Conservation (phyloP, 2,888 invertebrate genomes). For the Lepidochitona cinerea region DNA sequence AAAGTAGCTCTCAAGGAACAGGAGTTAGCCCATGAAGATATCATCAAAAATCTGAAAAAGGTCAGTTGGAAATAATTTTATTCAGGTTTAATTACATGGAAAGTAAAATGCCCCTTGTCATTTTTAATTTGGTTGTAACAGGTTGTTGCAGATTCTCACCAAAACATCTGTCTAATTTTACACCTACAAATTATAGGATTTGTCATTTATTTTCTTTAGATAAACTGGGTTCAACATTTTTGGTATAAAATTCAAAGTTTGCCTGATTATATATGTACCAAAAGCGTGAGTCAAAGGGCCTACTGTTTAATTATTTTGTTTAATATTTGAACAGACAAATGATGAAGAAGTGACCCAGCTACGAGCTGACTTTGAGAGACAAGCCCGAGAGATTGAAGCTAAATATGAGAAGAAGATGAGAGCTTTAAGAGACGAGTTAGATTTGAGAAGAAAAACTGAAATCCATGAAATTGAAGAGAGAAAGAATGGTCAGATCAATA, state of each 20-base stretch:
- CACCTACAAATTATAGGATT: no score
- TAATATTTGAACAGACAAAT: constrained; percentile 1
- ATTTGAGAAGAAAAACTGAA: constrained; percentile 72
- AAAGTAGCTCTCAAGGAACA: constrained; percentile 80
- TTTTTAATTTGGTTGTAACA: no score
- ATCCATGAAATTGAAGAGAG: constrained; percentile 87
- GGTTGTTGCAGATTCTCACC: no score
- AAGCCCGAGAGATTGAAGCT: constrained; percentile 79
- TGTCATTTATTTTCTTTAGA: no score
- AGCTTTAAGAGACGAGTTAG: constrained; percentile 83
- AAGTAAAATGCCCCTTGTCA: no score
- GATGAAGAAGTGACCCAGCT: constrained; percentile 75
- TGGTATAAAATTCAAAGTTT: no score
- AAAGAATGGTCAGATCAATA: constrained; percentile 88
- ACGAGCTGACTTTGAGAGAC: constrained; percentile 78
- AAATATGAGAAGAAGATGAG: constrained; percentile 84
- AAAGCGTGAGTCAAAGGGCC: no score
- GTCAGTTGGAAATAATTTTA: constrained; percentile 72
- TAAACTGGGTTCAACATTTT: no score
- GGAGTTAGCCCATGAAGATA: constrained; percentile 80
- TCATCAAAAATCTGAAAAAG: constrained; percentile 80
- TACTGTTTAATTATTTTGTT: no score
- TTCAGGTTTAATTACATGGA: no score
- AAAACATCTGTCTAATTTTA: no score
- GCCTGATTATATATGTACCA: no score